phyloP scores from a whole-genome alignment of 2,888 invertebrate species.

The Selenia dentaria region DNA sequence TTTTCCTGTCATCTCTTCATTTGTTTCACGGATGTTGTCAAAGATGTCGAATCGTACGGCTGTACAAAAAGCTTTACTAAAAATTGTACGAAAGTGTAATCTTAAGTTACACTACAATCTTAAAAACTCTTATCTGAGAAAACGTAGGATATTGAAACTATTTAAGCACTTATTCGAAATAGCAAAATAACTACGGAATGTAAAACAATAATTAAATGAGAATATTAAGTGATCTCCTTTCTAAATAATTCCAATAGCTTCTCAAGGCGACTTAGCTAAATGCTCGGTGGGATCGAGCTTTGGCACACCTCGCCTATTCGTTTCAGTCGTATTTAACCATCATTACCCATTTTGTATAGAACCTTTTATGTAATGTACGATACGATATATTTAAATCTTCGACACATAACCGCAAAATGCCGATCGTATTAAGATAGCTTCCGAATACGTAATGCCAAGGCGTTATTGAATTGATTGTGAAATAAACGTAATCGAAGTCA shows the following conservation, averaged over 20 bases:
- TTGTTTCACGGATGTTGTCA: too few relatives aligned
- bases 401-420: slow-evolving; percentile 43
- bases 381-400: slow-evolving; percentile 52
- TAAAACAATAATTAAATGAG: slow-evolving; percentile 16
- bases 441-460: slow-evolving; percentile 42
- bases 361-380: slow-evolving; percentile 59
- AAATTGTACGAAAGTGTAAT: too few relatives aligned
- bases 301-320: slow-evolving; percentile 26
- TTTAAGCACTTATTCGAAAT: too few relatives aligned
- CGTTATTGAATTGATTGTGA: slow-evolving; percentile 23
- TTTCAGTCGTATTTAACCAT: slow-evolving; percentile 49
- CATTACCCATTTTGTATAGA: slow-evolving; percentile 56
- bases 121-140: too few relatives aligned
- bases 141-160: too few relatives aligned
- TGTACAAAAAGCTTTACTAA: too few relatives aligned
- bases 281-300: slow-evolving; percentile 33
- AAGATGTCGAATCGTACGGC: too few relatives aligned
- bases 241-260: slow-evolving; percentile 33
- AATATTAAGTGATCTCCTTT: slow-evolving; percentile 25
- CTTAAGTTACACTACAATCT: too few relatives aligned
- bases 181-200: too few relatives aligned
- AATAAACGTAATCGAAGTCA: slow-evolving; percentile 7
- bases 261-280: slow-evolving; percentile 35
- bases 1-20: too few relatives aligned
- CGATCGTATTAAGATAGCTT: slow-evolving; percentile 60